Base-by-base conservation (phyloP, 2,113 vertebrate species). In the Chlorodrepanis virens region DNA sequence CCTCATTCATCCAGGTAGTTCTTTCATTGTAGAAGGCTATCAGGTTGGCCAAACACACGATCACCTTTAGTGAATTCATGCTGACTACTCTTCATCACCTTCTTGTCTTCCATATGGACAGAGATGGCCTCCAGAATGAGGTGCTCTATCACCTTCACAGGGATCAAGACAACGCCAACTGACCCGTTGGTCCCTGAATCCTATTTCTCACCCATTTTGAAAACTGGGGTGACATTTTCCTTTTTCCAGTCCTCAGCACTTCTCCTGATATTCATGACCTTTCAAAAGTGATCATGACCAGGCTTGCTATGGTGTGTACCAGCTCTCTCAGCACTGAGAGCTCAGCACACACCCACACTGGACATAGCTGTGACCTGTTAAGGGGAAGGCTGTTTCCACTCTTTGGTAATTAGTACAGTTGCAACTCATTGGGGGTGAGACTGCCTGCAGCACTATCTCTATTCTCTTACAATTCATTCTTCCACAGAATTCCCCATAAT, bases 121-220 rank as follows among this genome's bases (percentile, higher is more conserved):
- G 18, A 64, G 13, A 54, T 6, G 14, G 18, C n/a, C 40, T 39
- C 28, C 33, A 45, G 17, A 39, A 54, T 11, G 11, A 63, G 17
- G 15, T 37, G 57, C 11, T 45, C 22, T 28, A 54, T 17, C 28
- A 64, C 7, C 18, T 64, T 74, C 23, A 3, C 28, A 64, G 23
- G 40, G 28, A 47, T n/a, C 15, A 14, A 54, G 59, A 16, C 0
- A 0, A 74, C 2, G 3, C 25, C 37, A 47, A 72, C 9, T 37
- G 11, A 12, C 11, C 7, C 1, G 0, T 39, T 27, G 12, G 8
- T 64, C n/a, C 18, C 50, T 45, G 22, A 5, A 14, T 39, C 40
- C 59, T 47, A 5, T 29, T 37, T 61, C 59, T 74, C 16, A 13
- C 9, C n/a, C 28, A 23, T 39, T 74, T 74, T 28, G 6, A 47